Percentiles rank a stretch among this genome's conserved stretches.
phyloP scores from a whole-genome alignment of 2,888 invertebrate species.

The Laothoe populi region DNA sequence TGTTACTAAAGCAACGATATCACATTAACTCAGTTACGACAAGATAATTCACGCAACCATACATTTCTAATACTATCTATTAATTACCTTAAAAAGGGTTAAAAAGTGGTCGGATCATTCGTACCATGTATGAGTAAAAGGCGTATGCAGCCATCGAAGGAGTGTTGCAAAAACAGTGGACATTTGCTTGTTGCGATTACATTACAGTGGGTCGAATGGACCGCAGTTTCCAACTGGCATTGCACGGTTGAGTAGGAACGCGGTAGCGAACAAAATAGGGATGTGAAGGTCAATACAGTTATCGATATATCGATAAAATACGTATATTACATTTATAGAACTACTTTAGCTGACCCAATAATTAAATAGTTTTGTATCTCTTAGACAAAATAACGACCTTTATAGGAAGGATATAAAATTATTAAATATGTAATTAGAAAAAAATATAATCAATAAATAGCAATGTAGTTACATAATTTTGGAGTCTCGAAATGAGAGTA shows the following conservation, averaged over 20 bases:
- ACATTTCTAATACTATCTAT: slow-evolving; percentile 8
- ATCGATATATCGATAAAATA: slow-evolving; percentile 15
- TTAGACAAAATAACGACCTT: too few relatives aligned
- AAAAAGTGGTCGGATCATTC: slow-evolving; percentile 21
- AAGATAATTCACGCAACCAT: background rate
- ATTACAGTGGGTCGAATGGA: slow-evolving; percentile 26
- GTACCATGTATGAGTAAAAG: slow-evolving; percentile 1
- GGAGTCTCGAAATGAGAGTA: too few relatives aligned
- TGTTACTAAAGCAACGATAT: too few relatives aligned
- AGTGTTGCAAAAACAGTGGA: slow-evolving; percentile 15
- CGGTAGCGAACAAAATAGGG: slow-evolving; percentile 25
- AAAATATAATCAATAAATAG: too few relatives aligned
- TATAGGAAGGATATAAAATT: too few relatives aligned
- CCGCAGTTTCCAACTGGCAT: slow-evolving; percentile 26
- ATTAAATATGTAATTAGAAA: too few relatives aligned
- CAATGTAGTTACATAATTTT: too few relatives aligned
- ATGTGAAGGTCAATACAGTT: background rate
- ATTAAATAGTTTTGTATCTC: too few relatives aligned
- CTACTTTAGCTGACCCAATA: too few relatives aligned
- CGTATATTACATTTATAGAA: too few relatives aligned
- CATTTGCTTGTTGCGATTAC: slow-evolving; percentile 24
- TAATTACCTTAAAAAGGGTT: slow-evolving; percentile 21
- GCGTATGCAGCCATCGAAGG: background rate
- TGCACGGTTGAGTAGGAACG: slow-evolving; percentile 25
- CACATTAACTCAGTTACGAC: background rate